phyloP scores from a whole-genome alignment of 1,140 invertebrate species.

The Drosophila burlai region DNA sequence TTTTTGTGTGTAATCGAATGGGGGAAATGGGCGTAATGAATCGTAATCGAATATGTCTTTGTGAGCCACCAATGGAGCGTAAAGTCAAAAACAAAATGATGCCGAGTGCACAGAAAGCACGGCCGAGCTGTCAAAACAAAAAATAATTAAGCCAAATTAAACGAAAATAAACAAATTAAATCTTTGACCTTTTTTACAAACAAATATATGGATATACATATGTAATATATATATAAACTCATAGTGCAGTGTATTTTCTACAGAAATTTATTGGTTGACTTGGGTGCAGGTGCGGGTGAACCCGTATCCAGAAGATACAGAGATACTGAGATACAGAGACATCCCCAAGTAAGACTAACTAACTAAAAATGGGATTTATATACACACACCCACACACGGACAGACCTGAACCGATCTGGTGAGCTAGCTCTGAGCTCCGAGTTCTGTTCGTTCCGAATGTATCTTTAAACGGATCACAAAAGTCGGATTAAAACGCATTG shows the following conservation, averaged over 20 bases:
- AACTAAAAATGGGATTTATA: slow-evolving; percentile 53
- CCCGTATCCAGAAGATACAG: slow-evolving; percentile 29
- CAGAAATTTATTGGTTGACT: slow-evolving; percentile 14
- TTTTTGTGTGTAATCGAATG: slow-evolving; percentile 17
- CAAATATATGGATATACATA: too few relatives aligned
- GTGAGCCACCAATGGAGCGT: slow-evolving; percentile 53
- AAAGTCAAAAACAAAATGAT: slow-evolving; percentile 38
- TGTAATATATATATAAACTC: neutral
- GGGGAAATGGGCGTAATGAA: slow-evolving; percentile 10
- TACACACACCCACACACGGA: slow-evolving; percentile 2
- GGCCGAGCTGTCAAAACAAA: slow-evolving; percentile 47
- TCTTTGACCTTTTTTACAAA: slow-evolving; percentile 16
- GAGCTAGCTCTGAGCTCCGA: slow-evolving; percentile 17
- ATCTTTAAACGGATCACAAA: slow-evolving; percentile 77
- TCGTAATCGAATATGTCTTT: slow-evolving; percentile 24
- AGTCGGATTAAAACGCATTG: slow-evolving; percentile 81
- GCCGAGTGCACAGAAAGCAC: slow-evolving; percentile 6
- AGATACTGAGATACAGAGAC: slow-evolving; percentile 28
- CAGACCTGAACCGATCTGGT: slow-evolving; percentile 25
- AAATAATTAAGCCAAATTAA: slow-evolving; percentile 43
- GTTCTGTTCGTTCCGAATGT: slow-evolving; percentile 48
- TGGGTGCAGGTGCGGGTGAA: slow-evolving; percentile 49
- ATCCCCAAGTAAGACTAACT: slow-evolving; percentile 58
- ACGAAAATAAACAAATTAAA: slow-evolving; percentile 45
- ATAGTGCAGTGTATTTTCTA: slow-evolving; percentile 11